Percentiles rank a stretch among this genome's conserved stretches.
Conservation (phyloP, 2,113 vertebrate species). For the Forbesichthys papilliferus region DNA sequence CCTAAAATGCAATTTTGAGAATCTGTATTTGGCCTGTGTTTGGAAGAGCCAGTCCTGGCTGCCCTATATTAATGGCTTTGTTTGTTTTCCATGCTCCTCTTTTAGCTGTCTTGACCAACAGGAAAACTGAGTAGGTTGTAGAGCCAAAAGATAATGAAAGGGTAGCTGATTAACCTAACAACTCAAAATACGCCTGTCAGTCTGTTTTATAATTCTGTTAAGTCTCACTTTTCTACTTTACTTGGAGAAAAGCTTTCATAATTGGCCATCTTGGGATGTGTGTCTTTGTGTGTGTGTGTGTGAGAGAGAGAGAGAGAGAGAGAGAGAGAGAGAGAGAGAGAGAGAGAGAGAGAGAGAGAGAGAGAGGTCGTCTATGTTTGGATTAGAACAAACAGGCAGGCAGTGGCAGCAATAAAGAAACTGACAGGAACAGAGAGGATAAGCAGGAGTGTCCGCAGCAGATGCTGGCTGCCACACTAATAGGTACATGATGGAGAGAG, state of each 20-base stretch:
- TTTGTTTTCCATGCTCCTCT: constrained; percentile 42
- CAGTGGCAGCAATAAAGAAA: background rate
- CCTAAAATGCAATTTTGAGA: background rate
- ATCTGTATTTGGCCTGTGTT: too few species aligned
- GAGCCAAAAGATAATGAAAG: constrained; percentile 50
- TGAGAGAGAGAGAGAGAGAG: background rate
- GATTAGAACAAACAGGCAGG: background rate
- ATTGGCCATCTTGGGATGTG: constrained; percentile 27
- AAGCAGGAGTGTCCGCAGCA: constrained; percentile 47
- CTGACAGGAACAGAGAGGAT: constrained; percentile 30
- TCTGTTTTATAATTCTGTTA: constrained; percentile 70
- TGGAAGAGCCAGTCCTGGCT: constrained; percentile 27
- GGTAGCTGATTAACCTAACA: constrained; percentile 49
- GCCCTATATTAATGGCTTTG: constrained; percentile 60
- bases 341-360: background rate
- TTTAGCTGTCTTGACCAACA: background rate
- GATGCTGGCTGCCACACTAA: constrained; percentile 42
- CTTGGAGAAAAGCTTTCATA: constrained; percentile 42
- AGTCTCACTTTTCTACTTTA: constrained; percentile 48
- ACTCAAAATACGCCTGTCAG: constrained; percentile 65
- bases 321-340: too few species aligned
- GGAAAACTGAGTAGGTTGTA: constrained; percentile 26
- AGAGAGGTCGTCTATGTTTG: too few species aligned
- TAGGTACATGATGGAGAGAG: background rate
- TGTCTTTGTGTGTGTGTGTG: constrained; percentile 1